Base-by-base conservation (phyloP, 2,113 vertebrate genomes). In the Paradisaea rubra region DNA sequence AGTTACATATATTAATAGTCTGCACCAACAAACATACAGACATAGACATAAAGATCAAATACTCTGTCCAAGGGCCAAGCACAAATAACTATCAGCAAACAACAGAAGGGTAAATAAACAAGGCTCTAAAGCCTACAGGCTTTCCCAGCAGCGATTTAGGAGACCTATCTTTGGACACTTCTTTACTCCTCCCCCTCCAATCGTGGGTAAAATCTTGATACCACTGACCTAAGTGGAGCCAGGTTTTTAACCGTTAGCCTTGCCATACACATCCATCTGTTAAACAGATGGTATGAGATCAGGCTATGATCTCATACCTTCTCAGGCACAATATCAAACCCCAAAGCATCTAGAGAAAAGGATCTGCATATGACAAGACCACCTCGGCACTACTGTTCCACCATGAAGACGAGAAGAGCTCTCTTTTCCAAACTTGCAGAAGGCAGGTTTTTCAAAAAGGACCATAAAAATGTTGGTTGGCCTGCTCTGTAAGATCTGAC, bases 191-290 rank as follows among this genome's bases (percentile, higher is more conserved):
- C 39, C 63, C 54, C 41, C 56, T 96, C 86, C 76, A 93, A 15
- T 91, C 90, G 18, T 90, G 90, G 90, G 60, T 74, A 93, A 92
- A 93, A 89, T 74, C 76, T 81, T 91, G 88, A 95, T 95, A 90
- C 95, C 94, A 83, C 92, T 91, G 88, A 93, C 91, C 77, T 93
- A 96, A 96, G 89, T 92, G 86, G 80, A 95, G 92, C 77, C 94
- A 95, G 82, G 92, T 88, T 95, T 94, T 93, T 83, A 93, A 59
- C 83, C 5, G 0, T 86, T 89, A 86, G 77, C 61, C 57, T 74
- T 53, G 76, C 88, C 88, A 86, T 87, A 33, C 61, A 76, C 76
- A 93, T 47, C 86, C 95, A 96, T 95, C 92, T 95, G 94, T 68
- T 94, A 44, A 93, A 84, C 95, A 96, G 91, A 94, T 95, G 94